Conservation (phyloP, 2,888 invertebrate species). For the Scaptomyza flava region DNA sequence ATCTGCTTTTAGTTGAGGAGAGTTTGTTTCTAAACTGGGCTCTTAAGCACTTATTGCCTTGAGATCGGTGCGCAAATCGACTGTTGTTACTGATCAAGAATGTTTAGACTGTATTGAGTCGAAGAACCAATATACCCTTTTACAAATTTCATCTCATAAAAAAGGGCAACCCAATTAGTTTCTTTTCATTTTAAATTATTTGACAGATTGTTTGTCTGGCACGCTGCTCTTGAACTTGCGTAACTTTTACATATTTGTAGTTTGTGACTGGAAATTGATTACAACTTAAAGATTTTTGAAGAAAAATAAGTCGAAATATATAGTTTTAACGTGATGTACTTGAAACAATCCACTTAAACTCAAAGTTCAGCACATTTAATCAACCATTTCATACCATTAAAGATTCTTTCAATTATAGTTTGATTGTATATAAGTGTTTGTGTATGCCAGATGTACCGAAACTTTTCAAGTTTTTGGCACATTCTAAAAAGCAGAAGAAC, state of each 20-base stretch:
- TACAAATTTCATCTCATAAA: too few species aligned
- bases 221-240: constrained; percentile 68
- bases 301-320: too few species aligned
- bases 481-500: constrained; percentile 29
- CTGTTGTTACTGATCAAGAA: too few species aligned
- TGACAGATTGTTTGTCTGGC: constrained; percentile 43
- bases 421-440: constrained; percentile 1
- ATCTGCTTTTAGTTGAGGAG: too few species aligned
- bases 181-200: constrained; percentile 27
- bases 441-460: constrained; percentile 60
- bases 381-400: background rate
- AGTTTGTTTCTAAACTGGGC: too few species aligned
- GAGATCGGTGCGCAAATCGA: too few species aligned
- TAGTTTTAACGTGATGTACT: too few species aligned
- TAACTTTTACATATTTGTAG: constrained; percentile 31
- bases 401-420: constrained; percentile 21
- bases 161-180: constrained; percentile 51
- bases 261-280: constrained; percentile 50
- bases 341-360: background rate
- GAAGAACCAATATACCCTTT: too few species aligned
- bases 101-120: too few species aligned
- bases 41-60: too few species aligned
- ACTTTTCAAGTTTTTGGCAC: constrained; percentile 58
- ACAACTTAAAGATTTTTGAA: constrained; percentile 50
- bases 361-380: constrained; percentile 8